Base-by-base conservation (phyloP, 92 coral and sea anemone species). In the Palythoa heliodiscus region DNA sequence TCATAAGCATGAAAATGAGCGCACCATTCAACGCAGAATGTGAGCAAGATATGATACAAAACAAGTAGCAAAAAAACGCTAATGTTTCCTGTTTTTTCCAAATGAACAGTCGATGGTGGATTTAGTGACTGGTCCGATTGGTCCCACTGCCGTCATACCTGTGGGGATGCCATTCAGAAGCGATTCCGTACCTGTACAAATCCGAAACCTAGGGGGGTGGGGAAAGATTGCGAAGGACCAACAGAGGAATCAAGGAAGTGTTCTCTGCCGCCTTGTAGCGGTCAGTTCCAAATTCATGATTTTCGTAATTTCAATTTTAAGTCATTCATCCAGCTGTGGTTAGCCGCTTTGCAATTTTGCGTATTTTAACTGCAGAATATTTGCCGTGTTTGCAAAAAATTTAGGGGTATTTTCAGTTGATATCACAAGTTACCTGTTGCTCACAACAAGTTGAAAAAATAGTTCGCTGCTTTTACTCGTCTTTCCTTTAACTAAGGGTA, bases 131-230 rank as follows among this genome's bases (percentile, higher is more conserved):
- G 83, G 83, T 61, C 83, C 12, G 83, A 79, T 4, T 79, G 83
- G 83, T 61, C 83, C 9, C 71, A 60, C n/a, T 79, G 83, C 9
- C 83, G 72, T 5, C 72, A 60, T n/a, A 79, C 72, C 22, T 79
- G 83, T 64, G 83, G 83, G n/a, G 83, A 79, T 40, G 20, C 83
- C 60, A 63, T 11, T 14, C 83, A 78, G 83, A 78, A 63, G 57
- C 83, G 83, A 23, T 61, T 66, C 25, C 83, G 83, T n/a, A 61
- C 83, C 35, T 78, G 83, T 38, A 78, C 83, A 22, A 78, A 78
- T 25, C 83, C 83, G 22, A 61, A 78, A 47, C 83, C 83, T 10
- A 78, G 83, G 23, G 83, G 83, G 43, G 73, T 78, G 15, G 83
- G 83, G 40, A 78, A 78, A 63, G 83, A 78, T 54, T 78, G 83